Base-by-base conservation (phyloP, 2,113 vertebrate genomes). In the Sinocyclocheilus anophthalmus region DNA sequence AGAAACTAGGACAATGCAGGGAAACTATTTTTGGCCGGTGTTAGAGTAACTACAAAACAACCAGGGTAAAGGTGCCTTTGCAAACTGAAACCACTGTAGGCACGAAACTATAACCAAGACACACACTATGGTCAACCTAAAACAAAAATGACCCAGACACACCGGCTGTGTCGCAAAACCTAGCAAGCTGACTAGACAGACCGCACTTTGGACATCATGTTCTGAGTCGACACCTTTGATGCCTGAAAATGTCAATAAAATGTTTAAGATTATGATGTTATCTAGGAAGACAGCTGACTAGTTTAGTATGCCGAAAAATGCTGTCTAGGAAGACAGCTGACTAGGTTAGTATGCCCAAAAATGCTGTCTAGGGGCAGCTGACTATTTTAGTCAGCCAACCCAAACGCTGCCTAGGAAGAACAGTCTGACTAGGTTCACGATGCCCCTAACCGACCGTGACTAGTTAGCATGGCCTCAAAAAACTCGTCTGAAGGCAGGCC, bases 1-100 rank as follows among this genome's bases (percentile, higher is more conserved):
- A 33, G 30, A 82, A 83, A 65, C 24, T 76, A 22, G 45, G 37
- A 73, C 65, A 86, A 67, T 53, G n/a, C 37, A 37, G 33, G 75
- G 24, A 53, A 39, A 67, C 24, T 70, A 80, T 45, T 77, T 86
- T 22, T 37, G 45, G 59, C 55, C 7, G 16, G 24, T 79, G 63
- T 73, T 45, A n/a, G 20, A 37, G 1, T 48, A 77, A 11, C 78
- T 37, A n/a, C 42, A 22, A 85, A 82, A 83, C 84, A 83, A 84
- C 69, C 48, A 75, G 79, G 39, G 45, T 1, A 22, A 73, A 73
- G 16, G 39, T 84, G 24, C 65, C 61, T 42, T 30, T 14, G 75
- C 24, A 83, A 84, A 61, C 3, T 6, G 42, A 84, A 80, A 83
- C 50, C 65, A 33, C 55, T 18, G 11, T 53, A 16, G 37, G 9